phyloP scores from a whole-genome alignment of 2,113 vertebrate species.

The Pluvialis apricaria region DNA sequence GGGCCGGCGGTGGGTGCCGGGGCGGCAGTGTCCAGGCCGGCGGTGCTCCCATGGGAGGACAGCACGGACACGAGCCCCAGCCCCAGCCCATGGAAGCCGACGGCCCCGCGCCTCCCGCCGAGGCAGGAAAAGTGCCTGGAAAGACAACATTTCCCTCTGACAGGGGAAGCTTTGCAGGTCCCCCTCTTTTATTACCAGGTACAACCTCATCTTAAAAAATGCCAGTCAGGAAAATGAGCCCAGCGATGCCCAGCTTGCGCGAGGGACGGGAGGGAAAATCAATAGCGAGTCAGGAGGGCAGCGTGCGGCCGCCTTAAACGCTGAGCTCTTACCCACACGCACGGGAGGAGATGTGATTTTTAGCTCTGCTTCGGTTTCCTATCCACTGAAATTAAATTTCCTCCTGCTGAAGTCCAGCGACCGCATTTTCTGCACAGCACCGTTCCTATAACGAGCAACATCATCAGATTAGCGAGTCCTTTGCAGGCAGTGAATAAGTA shows the following conservation, averaged over 20 bases:
- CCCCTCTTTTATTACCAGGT: neutral
- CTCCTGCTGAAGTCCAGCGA: neutral
- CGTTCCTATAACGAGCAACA: neutral
- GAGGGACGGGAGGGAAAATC: neutral
- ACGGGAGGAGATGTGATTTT: neutral
- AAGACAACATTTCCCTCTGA: accelerated
- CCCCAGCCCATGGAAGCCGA: accelerated
- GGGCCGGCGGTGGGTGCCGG: neutral
- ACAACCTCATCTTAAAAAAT: neutral
- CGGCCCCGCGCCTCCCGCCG: accelerated
- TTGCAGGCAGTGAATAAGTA: neutral
- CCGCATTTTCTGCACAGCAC: neutral
- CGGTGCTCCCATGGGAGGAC: no score
- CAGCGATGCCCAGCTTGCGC: neutral
- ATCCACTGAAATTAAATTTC: neutral
- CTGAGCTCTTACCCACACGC: neutral
- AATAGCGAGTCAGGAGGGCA: neutral
- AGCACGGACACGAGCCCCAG: neutral
- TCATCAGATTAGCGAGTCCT: neutral
- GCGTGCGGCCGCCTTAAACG: accelerated
- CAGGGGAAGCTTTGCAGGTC: neutral
- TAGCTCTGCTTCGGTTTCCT: neutral
- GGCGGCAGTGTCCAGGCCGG: neutral
- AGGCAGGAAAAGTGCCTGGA: neutral
- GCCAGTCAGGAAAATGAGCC: neutral